phyloP scores from a whole-genome alignment of 2,888 invertebrate genomes.

The Caenorhabditis panamensis region DNA sequence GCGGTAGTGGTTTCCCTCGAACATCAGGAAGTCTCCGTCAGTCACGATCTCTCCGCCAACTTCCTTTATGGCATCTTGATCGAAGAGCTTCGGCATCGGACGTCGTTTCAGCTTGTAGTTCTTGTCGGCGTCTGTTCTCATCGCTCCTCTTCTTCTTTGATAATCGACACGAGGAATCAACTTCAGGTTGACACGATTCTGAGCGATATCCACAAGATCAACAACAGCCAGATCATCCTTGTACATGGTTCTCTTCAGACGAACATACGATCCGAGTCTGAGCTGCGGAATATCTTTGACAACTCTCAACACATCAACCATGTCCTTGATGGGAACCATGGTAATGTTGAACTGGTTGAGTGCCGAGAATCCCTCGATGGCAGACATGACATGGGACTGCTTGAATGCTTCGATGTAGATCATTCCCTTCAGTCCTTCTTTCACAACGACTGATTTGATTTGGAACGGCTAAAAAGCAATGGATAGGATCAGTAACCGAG shows the following conservation, averaged over 20 bases:
- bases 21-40: slow-evolving; percentile 96
- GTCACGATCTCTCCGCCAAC: slow-evolving; percentile 83
- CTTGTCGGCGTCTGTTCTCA: slow-evolving; percentile 86
- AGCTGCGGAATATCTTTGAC: slow-evolving; percentile 95
- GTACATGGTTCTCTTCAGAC: slow-evolving; percentile 90
- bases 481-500: not conserved
- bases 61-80: slow-evolving; percentile 90
- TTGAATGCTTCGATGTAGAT: slow-evolving; percentile 98
- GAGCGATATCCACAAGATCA: slow-evolving; percentile 97
- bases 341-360: slow-evolving; percentile 85
- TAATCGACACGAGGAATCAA: slow-evolving; percentile 98
- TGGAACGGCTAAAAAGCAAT: slow-evolving; percentile 84
- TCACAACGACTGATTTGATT: slow-evolving; percentile 96
- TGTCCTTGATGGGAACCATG: slow-evolving; percentile 99
- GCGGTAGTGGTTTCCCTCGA: slow-evolving; percentile 95
- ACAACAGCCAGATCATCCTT: slow-evolving; percentile 84
- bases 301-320: slow-evolving; percentile 97
- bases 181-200: slow-evolving; percentile 96
- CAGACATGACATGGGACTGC: slow-evolving; percentile 96
- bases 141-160: slow-evolving; percentile 91
- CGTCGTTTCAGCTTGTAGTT: slow-evolving; percentile 89
- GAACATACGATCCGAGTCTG: slow-evolving; percentile 96
- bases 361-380: slow-evolving; percentile 94
- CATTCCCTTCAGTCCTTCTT: slow-evolving; percentile 97
- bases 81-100: slow-evolving; percentile 94